These are phyloP conservation scores for Drosophila dunni DNA, from an alignment of 1,140 invertebrate genomes.

Conservation along the genomic window DNA sequence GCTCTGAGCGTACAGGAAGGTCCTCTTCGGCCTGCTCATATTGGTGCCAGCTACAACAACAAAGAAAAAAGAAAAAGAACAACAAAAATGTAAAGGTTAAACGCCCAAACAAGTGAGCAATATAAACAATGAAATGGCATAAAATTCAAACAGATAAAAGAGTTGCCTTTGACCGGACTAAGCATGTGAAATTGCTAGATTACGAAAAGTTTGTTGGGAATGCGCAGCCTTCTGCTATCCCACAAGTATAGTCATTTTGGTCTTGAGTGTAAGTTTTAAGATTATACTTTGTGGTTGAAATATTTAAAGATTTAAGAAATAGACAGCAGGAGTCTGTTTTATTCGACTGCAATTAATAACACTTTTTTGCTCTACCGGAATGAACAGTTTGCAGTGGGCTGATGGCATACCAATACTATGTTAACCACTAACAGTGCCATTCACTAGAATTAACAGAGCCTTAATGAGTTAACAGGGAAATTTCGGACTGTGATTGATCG, in stretches of 20 bases:
- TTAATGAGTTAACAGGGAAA: too few species aligned
- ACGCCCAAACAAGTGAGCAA: conserved; percentile 76
- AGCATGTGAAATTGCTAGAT: conserved; percentile 33
- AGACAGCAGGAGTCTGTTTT: too few species aligned
- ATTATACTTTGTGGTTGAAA: too few species aligned
- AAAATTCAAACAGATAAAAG: conserved; percentile 67
- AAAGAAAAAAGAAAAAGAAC: conserved; percentile 21
- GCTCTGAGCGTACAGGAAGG: conserved; percentile 20
- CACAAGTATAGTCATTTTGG: neutral
- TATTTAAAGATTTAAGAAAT: too few species aligned
- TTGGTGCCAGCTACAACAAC: conserved; percentile 41
- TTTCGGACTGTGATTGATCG: too few species aligned
- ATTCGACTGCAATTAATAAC: too few species aligned
- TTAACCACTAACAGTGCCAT: too few species aligned
- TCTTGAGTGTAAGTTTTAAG: neutral
- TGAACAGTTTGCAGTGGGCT: too few species aligned
- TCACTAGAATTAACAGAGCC: too few species aligned
- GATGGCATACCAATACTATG: too few species aligned
- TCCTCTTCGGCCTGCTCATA: conserved; percentile 32
- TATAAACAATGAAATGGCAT: conserved; percentile 73
- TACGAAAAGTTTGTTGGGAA: conserved; percentile 6
- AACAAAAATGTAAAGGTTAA: conserved; percentile 57
- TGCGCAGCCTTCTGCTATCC: neutral
- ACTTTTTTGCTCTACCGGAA: too few species aligned
- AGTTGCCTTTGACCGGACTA: conserved; percentile 34